A percentile compares a stretch with the other conserved stretches of the same genome.
Conservation (phyloP, 2,113 vertebrate genomes). For the Cottus gobio region DNA sequence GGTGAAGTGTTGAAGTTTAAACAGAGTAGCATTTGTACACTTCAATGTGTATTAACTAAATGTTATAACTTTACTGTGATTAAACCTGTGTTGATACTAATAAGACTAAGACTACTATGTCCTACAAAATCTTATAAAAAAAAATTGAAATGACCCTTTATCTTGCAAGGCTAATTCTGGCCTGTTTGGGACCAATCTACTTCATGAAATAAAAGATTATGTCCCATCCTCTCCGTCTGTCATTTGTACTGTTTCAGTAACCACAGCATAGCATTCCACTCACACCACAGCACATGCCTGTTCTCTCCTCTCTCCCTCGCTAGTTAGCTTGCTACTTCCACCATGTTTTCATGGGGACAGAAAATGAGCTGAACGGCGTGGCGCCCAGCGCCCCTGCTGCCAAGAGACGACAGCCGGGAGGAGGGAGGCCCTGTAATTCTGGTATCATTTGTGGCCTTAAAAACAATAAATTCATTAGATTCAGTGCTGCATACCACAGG, state of each 20-base stretch:
- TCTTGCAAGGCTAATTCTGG: no score
- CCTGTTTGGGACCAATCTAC: no score
- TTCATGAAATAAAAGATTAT: no score
- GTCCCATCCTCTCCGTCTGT: no score
- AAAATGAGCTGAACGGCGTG: background rate
- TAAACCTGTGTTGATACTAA: background rate
- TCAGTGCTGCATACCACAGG: no score
- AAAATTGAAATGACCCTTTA: no score
- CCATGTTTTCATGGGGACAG: background rate
- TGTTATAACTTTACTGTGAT: background rate
- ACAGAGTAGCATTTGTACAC: background rate
- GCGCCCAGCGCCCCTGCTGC: background rate
- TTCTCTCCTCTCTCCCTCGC: no score
- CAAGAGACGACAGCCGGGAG: background rate
- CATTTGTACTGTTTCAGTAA: background rate
- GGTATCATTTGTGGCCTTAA: background rate
- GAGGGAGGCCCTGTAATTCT: background rate
- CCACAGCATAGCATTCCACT: background rate
- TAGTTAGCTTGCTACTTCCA: background rate
- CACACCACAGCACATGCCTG: background rate
- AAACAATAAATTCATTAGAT: background rate
- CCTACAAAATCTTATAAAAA: no score
- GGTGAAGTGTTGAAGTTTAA: constrained; percentile 8
- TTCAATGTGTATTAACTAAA: background rate
- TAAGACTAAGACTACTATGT: no score